A percentile compares a stretch with the other conserved stretches of the same genome.
phyloP scores from a whole-genome alignment of 1,140 invertebrate species.

The Drosophila cardini region DNA sequence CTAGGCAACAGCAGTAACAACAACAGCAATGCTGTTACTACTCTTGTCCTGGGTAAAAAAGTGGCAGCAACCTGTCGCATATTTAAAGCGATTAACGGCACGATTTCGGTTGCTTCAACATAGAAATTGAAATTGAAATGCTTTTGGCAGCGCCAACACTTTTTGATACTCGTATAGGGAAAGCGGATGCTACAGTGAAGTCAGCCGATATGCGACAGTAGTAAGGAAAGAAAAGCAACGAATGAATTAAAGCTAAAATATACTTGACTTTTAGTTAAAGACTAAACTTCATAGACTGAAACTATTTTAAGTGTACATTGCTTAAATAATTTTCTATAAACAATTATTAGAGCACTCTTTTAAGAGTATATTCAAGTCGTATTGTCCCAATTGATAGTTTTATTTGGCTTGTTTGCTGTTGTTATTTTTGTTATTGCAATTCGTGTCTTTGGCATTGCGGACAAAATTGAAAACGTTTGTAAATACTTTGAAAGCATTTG shows the following conservation, averaged over 20 bases:
- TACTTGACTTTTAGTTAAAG: too few relatives aligned
- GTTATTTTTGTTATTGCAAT: slow-evolving; percentile 45
- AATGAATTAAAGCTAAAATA: too few relatives aligned
- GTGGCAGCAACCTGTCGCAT: slow-evolving; percentile 81
- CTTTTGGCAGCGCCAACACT: slow-evolving; percentile 77
- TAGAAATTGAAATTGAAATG: slow-evolving; percentile 80
- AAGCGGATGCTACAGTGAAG: not conserved
- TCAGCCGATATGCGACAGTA: not conserved
- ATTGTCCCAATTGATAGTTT: not conserved
- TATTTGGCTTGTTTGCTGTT: slow-evolving; percentile 19
- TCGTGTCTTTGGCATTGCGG: slow-evolving; percentile 66
- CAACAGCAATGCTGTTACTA: slow-evolving; percentile 34
- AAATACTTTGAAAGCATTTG: slow-evolving; percentile 81
- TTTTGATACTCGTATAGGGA: slow-evolving; percentile 14
- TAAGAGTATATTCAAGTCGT: slow-evolving; percentile 18
- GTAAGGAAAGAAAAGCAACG: not conserved
- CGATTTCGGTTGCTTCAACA: slow-evolving; percentile 59
- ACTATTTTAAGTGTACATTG: too few relatives aligned
- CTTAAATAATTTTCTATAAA: not conserved
- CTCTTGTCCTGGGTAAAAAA: slow-evolving; percentile 50
- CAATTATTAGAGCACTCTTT: not conserved
- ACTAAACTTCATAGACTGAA: too few relatives aligned
- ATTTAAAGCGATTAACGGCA: slow-evolving; percentile 82
- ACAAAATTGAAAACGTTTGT: slow-evolving; percentile 74
- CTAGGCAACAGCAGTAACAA: slow-evolving; percentile 37